phyloP scores from a whole-genome alignment of 2,888 invertebrate species.

The Sinelater perroti region DNA sequence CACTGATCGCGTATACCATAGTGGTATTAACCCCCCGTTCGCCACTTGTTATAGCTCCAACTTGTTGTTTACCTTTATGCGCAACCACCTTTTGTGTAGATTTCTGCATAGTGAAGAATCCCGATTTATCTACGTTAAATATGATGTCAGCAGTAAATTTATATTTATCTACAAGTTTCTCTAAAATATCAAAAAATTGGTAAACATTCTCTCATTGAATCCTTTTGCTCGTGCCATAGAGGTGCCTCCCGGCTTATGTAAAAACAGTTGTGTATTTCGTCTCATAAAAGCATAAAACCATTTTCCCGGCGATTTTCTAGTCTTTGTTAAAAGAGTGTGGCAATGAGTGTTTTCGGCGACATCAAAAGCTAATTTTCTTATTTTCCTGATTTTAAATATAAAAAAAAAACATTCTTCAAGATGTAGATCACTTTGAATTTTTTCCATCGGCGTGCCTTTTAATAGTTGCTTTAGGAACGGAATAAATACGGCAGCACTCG shows the following conservation, averaged over 20 bases:
- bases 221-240: conserved; percentile 34
- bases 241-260: conserved; percentile 37
- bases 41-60: conserved; percentile 35
- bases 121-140: conserved; percentile 35
- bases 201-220: conserved; percentile 35
- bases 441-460: too few relatives aligned
- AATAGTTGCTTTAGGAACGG: too few relatives aligned
- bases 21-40: conserved; percentile 44
- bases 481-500: too few relatives aligned
- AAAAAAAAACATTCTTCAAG: too few relatives aligned
- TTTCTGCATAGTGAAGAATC: conserved; percentile 34
- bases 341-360: conserved; percentile 29
- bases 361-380: conserved; percentile 27
- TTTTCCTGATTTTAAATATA: conserved; percentile 18
- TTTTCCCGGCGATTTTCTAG: too few relatives aligned
- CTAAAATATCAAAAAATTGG: conserved; percentile 37
- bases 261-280: conserved; percentile 33
- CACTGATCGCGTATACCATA: conserved; percentile 35
- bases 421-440: too few relatives aligned
- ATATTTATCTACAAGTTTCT: conserved; percentile 30
- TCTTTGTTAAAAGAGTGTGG: too few relatives aligned
- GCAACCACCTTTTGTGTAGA: conserved; percentile 18
- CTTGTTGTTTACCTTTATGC: conserved; percentile 34
- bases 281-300: conserved; percentile 32
- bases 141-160: neutral